Conservation (phyloP, 2,113 vertebrate species). For the Sceloporus undulatus region DNA sequence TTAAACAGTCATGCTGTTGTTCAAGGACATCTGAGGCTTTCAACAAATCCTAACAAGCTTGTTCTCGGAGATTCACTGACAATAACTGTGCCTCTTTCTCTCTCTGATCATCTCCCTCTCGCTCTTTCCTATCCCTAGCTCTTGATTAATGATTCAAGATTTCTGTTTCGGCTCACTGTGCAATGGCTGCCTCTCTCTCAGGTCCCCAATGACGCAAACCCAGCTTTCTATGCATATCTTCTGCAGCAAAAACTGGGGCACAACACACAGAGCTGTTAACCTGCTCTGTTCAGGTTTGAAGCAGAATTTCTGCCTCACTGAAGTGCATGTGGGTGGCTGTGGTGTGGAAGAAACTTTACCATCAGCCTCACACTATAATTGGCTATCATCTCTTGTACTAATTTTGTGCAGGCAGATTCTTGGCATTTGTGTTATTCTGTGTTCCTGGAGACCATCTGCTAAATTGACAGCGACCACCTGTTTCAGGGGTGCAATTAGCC, state of each 20-base stretch:
- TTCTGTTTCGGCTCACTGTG: constrained; percentile 53
- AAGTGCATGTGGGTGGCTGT: neutral
- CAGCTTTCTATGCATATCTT: constrained; percentile 63
- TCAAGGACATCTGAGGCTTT: constrained; percentile 45
- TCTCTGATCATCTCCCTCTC: constrained; percentile 48
- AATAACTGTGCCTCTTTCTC: constrained; percentile 49
- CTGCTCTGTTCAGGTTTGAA: constrained; percentile 44
- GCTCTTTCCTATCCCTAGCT: constrained; percentile 41
- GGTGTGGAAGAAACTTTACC: neutral
- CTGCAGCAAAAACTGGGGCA: constrained; percentile 68
- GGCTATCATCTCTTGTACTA: neutral
- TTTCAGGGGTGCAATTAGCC: constrained; percentile 25
- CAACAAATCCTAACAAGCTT: constrained; percentile 41
- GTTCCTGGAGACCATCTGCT: constrained; percentile 32
- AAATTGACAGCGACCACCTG: constrained; percentile 8
- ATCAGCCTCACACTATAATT: neutral
- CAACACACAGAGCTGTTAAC: constrained; percentile 57
- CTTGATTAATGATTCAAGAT: constrained; percentile 74
- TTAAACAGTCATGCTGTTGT: constrained; percentile 2
- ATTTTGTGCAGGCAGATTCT: neutral
- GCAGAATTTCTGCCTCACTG: neutral
- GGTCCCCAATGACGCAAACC: constrained; percentile 70
- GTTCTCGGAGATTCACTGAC: constrained; percentile 41
- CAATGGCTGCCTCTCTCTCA: constrained; percentile 47
- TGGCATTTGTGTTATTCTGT: constrained; percentile 14